A percentile compares a stretch with the other conserved stretches of the same genome.
Evolutionary conservation across 2,888 invertebrate species (phyloP).

Genomic region (Reticulitermes lucifugus): DNA sequence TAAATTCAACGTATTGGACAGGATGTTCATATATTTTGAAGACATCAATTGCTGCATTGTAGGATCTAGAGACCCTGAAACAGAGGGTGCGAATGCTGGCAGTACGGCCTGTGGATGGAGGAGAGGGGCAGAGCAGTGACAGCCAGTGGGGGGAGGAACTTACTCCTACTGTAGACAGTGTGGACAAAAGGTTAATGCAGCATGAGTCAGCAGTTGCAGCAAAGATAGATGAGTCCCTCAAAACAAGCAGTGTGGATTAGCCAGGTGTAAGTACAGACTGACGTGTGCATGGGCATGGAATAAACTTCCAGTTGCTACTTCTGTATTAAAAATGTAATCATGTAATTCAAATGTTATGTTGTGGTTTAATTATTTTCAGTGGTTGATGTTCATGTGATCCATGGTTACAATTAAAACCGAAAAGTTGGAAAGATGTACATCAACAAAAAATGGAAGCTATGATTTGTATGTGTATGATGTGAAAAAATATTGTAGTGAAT

Average conservation of each 20-base stretch:
- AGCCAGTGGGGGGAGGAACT: constrained; percentile 81
- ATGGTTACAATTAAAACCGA: too few species aligned
- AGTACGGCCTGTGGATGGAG: constrained; percentile 79
- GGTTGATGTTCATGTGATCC: too few species aligned
- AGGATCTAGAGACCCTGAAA: constrained; percentile 74
- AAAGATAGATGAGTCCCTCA: not conserved
- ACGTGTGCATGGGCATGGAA: not conserved
- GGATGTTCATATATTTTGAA: not conserved
- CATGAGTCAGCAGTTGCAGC: constrained; percentile 63
- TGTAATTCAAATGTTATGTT: not conserved
- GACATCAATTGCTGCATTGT: not conserved
- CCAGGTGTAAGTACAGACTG: not conserved
- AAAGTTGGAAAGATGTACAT: too few species aligned
- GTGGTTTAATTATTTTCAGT: too few species aligned
- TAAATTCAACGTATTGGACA: too few species aligned
- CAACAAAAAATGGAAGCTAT: too few species aligned
- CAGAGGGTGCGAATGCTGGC: constrained; percentile 79
- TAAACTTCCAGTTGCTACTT: not conserved
- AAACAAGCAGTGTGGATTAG: not conserved
- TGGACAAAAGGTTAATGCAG: constrained; percentile 78
- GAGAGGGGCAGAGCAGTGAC: constrained; percentile 72
- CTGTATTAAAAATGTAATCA: not conserved
- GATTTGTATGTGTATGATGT: too few species aligned
- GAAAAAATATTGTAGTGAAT: too few species aligned
- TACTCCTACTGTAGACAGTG: constrained; percentile 81